Evolutionary conservation across 2,797 vertebrate genomes (phyloP).

Genomic region (Notoglanidium macrostoma): DNA sequence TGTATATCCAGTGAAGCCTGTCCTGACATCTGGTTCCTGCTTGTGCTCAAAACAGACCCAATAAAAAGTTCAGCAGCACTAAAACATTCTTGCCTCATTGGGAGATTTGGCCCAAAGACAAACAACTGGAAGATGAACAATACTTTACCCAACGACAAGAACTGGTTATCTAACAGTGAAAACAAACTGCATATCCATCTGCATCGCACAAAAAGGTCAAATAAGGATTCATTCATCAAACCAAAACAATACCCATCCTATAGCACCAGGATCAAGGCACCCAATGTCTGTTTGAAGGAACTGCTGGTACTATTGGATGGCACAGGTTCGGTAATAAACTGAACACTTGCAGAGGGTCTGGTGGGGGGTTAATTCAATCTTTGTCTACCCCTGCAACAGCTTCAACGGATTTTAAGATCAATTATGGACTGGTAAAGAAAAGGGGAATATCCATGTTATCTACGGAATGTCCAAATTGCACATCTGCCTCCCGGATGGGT

Average conservation of each 20-base stretch:
- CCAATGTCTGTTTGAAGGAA: background rate
- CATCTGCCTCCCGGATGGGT: background rate
- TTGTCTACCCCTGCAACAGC: background rate
- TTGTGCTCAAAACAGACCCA: no score
- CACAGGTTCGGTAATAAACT: background rate
- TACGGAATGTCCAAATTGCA: background rate
- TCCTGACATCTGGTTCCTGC: constrained; percentile 2
- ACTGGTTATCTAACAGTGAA: background rate
- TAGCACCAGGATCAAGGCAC: background rate
- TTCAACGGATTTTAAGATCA: background rate
- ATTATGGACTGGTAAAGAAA: background rate
- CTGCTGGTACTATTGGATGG: background rate
- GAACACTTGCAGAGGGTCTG: background rate
- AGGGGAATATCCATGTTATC: background rate
- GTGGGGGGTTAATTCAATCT: background rate
- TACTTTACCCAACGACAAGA: background rate
- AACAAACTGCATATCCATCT: background rate
- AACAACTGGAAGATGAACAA: background rate
- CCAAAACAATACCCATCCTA: no score
- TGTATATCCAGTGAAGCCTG: no score
- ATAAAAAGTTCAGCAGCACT: background rate
- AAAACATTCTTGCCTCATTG: background rate
- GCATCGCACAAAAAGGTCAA: background rate
- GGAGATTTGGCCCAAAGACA: background rate
- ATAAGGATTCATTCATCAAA: background rate